phyloP scores from a whole-genome alignment of 2,113 vertebrate species.

The Vireo altiloquus region DNA sequence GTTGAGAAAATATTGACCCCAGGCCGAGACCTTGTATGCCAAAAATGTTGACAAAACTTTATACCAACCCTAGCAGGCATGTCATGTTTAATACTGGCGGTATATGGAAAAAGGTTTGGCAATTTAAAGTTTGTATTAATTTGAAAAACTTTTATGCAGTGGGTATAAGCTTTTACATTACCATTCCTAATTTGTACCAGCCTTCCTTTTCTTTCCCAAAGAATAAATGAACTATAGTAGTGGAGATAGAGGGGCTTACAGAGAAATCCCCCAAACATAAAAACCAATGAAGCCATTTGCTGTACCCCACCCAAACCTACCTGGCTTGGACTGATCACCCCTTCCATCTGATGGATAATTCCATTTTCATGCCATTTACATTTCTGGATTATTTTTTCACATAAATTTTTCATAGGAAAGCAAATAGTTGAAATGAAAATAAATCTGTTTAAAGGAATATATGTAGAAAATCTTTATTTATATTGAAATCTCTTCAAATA shows the following conservation, averaged over 20 bases:
- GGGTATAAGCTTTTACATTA: constrained; percentile 69
- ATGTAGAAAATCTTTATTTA: constrained; percentile 75
- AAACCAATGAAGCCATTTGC: constrained; percentile 18
- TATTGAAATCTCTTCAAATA: constrained; percentile 75
- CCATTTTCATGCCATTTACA: constrained; percentile 51
- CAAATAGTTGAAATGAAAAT: constrained; percentile 76
- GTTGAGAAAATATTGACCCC: constrained; percentile 67
- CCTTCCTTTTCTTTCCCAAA: constrained; percentile 45
- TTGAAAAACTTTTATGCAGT: constrained; percentile 65
- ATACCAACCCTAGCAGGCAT: constrained; percentile 63
- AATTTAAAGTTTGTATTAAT: constrained; percentile 75
- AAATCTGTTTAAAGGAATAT: constrained; percentile 70
- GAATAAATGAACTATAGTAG: constrained; percentile 51
- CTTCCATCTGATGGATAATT: constrained; percentile 60
- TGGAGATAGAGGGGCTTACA: neutral
- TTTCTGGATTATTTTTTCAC: constrained; percentile 57
- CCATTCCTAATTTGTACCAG: constrained; percentile 76
- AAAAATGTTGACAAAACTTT: constrained; percentile 73
- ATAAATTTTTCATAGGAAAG: constrained; percentile 71
- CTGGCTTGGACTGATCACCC: neutral
- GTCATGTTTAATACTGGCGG: constrained; percentile 67
- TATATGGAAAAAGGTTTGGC: constrained; percentile 59
- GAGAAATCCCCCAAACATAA: constrained; percentile 17
- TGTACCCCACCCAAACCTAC: constrained; percentile 35
- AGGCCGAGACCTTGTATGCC: constrained; percentile 50